Conservation (phyloP, 2,797 vertebrate genomes). For the Triplophysa bombifrons region DNA sequence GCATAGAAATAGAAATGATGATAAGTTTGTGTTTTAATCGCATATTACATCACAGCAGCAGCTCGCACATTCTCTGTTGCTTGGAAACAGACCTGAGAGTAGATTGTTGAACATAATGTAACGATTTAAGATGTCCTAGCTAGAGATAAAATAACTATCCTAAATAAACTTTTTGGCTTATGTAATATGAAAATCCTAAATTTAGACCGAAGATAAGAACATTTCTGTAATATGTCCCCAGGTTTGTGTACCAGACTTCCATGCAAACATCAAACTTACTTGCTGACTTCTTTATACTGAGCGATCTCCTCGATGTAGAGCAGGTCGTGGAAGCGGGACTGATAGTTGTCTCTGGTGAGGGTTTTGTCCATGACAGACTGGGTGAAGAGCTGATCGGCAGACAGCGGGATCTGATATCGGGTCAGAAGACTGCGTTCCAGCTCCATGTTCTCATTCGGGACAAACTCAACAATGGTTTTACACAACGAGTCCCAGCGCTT, state of each 20-base stretch:
- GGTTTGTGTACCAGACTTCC: neutral
- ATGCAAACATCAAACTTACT: conserved; percentile 80
- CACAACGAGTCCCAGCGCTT: conserved; percentile 98
- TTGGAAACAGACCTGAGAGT: too few species aligned
- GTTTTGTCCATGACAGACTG: conserved; percentile 98
- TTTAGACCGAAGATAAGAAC: too few species aligned
- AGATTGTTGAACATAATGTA: too few species aligned
- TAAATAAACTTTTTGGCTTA: too few species aligned
- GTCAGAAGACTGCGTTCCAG: conserved; percentile 93
- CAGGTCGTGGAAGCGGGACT: conserved; percentile 94
- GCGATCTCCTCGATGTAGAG: conserved; percentile 99
- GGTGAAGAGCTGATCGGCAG: conserved; percentile 98
- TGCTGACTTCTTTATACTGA: conserved; percentile 99
- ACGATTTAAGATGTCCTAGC: too few species aligned
- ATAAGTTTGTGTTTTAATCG: too few species aligned
- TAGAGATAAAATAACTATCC: too few species aligned
- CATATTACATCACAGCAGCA: too few species aligned
- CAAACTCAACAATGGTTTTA: conserved; percentile 95
- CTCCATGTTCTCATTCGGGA: conserved; percentile 94
- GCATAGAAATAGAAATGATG: too few species aligned
- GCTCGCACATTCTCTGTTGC: too few species aligned
- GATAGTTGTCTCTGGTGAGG: conserved; percentile 95
- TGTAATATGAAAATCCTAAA: neutral
- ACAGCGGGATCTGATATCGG: conserved; percentile 98
- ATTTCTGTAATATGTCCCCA: too few species aligned